Evolutionary conservation across 2,888 invertebrate genomes (phyloP).

Genomic region (Eupelmus urozonus): DNA sequence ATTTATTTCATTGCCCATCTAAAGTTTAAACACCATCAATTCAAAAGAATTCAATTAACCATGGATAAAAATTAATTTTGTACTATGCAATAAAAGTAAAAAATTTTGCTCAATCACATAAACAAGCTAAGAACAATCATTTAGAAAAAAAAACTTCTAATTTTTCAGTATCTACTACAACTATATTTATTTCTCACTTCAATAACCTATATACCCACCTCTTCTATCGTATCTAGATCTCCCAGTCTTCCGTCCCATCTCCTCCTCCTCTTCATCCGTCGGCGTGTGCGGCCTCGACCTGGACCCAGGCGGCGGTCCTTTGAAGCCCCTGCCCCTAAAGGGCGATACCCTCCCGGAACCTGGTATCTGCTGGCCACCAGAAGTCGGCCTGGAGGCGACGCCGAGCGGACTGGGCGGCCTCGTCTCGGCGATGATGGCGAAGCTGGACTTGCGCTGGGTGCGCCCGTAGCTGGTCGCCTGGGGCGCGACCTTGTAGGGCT

Average conservation of each 20-base stretch:
- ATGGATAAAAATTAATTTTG: too few species aligned
- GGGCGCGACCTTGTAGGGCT: constrained; percentile 73
- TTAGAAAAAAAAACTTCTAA: too few species aligned
- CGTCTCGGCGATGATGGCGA: constrained; percentile 83
- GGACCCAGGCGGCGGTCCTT: constrained; percentile 74
- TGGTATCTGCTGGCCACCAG: constrained; percentile 76
- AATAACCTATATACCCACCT: background rate
- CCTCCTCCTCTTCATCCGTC: background rate
- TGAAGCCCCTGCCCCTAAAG: constrained; percentile 81
- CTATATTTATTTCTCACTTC: too few species aligned
- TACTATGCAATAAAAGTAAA: too few species aligned
- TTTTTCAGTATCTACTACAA: too few species aligned
- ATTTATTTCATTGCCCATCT: too few species aligned
- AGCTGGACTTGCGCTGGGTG: constrained; percentile 83
- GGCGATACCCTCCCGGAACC: constrained; percentile 80
- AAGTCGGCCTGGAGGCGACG: constrained; percentile 73
- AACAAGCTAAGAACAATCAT: too few species aligned
- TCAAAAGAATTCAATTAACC: too few species aligned
- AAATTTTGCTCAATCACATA: too few species aligned
- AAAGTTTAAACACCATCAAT: too few species aligned
- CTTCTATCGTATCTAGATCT: background rate
- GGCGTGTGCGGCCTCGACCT: constrained; percentile 79
- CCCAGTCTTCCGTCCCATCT: too few species aligned
- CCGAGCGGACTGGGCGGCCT: constrained; percentile 77
- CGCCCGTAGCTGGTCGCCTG: constrained; percentile 77